Evolutionary conservation across 2,113 vertebrate species (phyloP), one percentile per base, ranked within the genome.

Genomic region (Barnardius zonarius): DNA sequence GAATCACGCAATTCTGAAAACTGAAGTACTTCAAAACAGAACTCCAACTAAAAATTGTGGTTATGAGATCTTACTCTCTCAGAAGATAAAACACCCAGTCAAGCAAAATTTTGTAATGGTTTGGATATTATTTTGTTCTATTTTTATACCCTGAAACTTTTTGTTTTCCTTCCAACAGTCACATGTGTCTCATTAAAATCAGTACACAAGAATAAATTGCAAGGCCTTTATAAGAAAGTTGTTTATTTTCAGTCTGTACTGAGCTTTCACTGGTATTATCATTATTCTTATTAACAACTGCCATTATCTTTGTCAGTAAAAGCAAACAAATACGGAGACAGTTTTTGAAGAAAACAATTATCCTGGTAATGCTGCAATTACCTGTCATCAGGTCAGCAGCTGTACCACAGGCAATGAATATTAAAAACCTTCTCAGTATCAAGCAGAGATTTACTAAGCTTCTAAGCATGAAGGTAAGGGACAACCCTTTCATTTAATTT

Each of bases 21-120:
- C 13, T 12, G 49, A 25, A n/a, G 9, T 17, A 41, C 17, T 76
- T 68, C 10, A 20, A 90, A 76, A 63, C 2, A 44, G 33, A 59
- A 44, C 11, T 54, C 9, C n/a, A 37, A 28, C 13, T 79, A 67
- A 46, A 85, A 91, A 33, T 54, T 17, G 11, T 67, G 14, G 12
- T 51, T 51, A 7, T 30, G 77, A 77, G 11, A 35, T 5, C 33
- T 81, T 48, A 35, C 3, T 43, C 13, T 54, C 33, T 54, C n/a
- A 37, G 10, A 83, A 37, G 9, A 57, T 10, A 63, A 57, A 94
- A 66, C 2, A 4, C 6, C 6, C 27, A 73, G 31, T n/a, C 17
- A 69, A 39, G 28, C 1, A 33, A 6, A 4, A n/a, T 39, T 52
- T 28, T 39, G 5, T 8, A 24, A 61, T 18, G 0, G 6, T n/a